A percentile compares a stretch with the other conserved stretches of the same genome.
phyloP scores from a whole-genome alignment of 2,888 invertebrate species.

The Trichopoda pennipes region DNA sequence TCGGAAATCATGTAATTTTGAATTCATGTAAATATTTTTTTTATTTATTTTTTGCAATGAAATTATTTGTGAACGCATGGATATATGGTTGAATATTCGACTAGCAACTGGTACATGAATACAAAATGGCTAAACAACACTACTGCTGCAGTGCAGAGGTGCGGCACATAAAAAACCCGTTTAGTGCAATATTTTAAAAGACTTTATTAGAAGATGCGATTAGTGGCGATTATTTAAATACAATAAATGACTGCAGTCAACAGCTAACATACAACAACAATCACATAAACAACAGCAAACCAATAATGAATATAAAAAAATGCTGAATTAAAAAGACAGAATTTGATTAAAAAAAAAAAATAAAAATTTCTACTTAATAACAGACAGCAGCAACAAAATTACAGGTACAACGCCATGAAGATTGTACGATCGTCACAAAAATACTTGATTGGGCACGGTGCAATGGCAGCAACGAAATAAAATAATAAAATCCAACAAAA shows the following conservation, averaged over 20 bases:
- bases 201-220: slow-evolving; percentile 70
- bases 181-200: slow-evolving; percentile 70
- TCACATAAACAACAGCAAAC: slow-evolving; percentile 8
- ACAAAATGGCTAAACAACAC: slow-evolving; percentile 50
- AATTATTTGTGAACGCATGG: slow-evolving; percentile 26
- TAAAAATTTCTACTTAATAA: slow-evolving; percentile 61
- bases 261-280: slow-evolving; percentile 21
- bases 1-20: slow-evolving; percentile 26
- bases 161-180: slow-evolving; percentile 71
- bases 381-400: slow-evolving; percentile 25
- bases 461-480: neutral
- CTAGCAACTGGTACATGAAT: slow-evolving; percentile 8
- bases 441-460: slow-evolving; percentile 12
- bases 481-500: neutral
- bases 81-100: slow-evolving; percentile 16
- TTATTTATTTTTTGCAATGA: slow-evolving; percentile 24
- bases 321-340: slow-evolving; percentile 27
- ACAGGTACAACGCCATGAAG: neutral
- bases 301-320: slow-evolving; percentile 14
- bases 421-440: neutral
- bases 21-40: neutral
- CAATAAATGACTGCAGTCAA: slow-evolving; percentile 42
- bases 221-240: slow-evolving; percentile 60
- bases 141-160: slow-evolving; percentile 33
- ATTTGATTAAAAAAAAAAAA: slow-evolving; percentile 66